phyloP scores from a whole-genome alignment of 2,797 vertebrate genomes.

The Rhabdophis nuchalis region DNA sequence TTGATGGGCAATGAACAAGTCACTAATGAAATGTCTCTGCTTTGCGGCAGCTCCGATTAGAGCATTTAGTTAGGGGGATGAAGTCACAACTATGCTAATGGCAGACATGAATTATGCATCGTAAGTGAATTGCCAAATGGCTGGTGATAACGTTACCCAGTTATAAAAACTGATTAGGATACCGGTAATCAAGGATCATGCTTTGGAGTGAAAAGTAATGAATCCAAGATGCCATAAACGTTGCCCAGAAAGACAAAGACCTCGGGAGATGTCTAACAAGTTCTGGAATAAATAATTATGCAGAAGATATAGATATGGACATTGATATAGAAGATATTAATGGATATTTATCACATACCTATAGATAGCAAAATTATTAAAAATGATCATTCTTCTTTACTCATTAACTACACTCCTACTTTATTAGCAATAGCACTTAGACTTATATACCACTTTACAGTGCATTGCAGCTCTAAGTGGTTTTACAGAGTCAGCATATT shows the following conservation, averaged over 20 bases:
- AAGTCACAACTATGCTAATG: constrained; percentile 15
- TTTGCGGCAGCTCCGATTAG: constrained; percentile 42
- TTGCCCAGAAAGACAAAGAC: not conserved
- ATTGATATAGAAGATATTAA: not conserved
- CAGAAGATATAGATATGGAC: not conserved
- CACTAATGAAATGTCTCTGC: constrained; percentile 40
- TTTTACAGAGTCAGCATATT: no score
- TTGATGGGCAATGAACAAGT: constrained; percentile 54
- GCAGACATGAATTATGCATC: constrained; percentile 26
- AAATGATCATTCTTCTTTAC: not conserved
- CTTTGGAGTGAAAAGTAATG: not conserved
- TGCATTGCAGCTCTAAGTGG: no score
- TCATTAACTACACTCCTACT: not conserved
- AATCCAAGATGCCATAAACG: constrained; percentile 1
- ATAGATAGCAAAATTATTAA: not conserved
- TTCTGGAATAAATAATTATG: not conserved
- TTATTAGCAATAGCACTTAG: not conserved
- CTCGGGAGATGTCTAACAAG: not conserved
- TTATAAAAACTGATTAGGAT: constrained; percentile 1
- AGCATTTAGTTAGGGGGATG: not conserved
- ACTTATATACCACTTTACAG: no score
- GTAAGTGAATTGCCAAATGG: constrained; percentile 34
- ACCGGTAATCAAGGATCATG: not conserved
- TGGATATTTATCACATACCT: not conserved
- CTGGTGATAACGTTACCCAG: constrained; percentile 10